phyloP scores from a whole-genome alignment of 2,797 vertebrate genomes.

The Coregonus suidteri region DNA sequence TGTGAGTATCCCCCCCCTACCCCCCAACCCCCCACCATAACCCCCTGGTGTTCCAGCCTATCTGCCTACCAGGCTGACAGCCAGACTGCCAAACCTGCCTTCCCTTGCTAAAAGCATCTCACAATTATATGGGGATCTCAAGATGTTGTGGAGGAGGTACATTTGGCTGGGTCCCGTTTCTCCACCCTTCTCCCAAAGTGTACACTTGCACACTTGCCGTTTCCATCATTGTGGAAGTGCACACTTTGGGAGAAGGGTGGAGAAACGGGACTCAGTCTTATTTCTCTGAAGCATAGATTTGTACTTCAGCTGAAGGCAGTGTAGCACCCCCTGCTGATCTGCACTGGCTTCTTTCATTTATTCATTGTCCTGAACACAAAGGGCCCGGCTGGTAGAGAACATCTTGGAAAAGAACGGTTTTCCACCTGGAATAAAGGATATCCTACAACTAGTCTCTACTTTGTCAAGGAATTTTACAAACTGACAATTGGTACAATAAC shows the following conservation, averaged over 20 bases:
- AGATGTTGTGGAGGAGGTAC: neutral
- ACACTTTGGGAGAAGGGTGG: too few relatives aligned
- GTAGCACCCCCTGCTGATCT: constrained; percentile 20
- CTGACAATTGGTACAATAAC: neutral
- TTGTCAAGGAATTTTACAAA: neutral
- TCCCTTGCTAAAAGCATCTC: constrained; percentile 1
- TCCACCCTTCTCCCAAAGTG: too few relatives aligned
- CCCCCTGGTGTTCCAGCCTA: neutral
- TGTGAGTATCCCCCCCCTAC: constrained; percentile 75
- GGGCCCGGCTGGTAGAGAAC: neutral
- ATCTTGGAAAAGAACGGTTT: neutral
- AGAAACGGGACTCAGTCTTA: neutral
- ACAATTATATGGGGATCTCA: neutral
- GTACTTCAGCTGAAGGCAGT: constrained; percentile 40
- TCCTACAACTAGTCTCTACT: neutral
- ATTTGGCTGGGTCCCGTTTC: neutral
- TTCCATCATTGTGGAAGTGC: too few relatives aligned
- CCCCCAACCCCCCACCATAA: neutral
- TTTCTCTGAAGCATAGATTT: constrained; percentile 6
- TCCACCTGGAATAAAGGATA: neutral
- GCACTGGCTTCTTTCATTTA: constrained; percentile 29
- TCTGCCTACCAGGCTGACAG: neutral
- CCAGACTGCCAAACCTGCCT: constrained; percentile 3
- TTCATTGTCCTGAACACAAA: constrained; percentile 32
- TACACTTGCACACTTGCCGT: too few relatives aligned